These are phyloP conservation scores for Dinocampus coccinellae DNA, from an alignment of 2,888 invertebrate genomes.

Conservation along the genomic window DNA sequence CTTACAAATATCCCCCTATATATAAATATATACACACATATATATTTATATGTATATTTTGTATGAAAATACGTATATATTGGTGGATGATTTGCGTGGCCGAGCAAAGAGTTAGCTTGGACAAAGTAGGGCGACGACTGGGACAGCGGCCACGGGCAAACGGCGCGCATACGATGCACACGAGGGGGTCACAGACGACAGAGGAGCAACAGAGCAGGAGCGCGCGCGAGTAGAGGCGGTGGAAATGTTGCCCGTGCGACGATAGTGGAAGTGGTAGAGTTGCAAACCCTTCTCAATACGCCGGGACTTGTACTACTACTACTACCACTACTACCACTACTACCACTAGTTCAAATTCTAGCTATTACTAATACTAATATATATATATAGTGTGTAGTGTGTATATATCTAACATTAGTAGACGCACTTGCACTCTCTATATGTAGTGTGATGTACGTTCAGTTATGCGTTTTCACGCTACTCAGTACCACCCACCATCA, in stretches of 20 bases:
- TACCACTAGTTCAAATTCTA: not conserved
- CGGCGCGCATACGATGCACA: conserved; percentile 60
- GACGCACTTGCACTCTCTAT: conserved; percentile 17
- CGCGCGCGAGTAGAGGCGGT: conserved; percentile 40
- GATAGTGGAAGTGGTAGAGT: conserved; percentile 21
- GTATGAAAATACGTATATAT: not conserved
- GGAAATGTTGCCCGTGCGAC: not conserved
- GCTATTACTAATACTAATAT: not conserved
- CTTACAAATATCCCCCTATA: no score
- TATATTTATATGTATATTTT: not conserved
- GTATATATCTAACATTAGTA: conserved; percentile 38
- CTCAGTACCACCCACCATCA: not conserved
- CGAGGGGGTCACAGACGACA: conserved; percentile 53
- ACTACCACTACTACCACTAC: not conserved
- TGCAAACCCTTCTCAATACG: conserved; percentile 22
- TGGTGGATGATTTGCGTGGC: conserved; percentile 17
- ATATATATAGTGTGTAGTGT: not conserved
- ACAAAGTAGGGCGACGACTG: conserved; percentile 69
- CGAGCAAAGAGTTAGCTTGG: conserved; percentile 61
- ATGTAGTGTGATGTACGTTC: not conserved
- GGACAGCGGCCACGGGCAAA: conserved; percentile 67
- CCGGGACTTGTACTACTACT: conserved; percentile 15
- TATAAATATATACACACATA: not conserved
- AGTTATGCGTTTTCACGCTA: not conserved
- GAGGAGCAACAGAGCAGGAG: conserved; percentile 46